These are phyloP conservation scores for Delphinapterus leucas DNA, from an alignment of 2,113 vertebrate genomes.

Conservation along the genomic window DNA sequence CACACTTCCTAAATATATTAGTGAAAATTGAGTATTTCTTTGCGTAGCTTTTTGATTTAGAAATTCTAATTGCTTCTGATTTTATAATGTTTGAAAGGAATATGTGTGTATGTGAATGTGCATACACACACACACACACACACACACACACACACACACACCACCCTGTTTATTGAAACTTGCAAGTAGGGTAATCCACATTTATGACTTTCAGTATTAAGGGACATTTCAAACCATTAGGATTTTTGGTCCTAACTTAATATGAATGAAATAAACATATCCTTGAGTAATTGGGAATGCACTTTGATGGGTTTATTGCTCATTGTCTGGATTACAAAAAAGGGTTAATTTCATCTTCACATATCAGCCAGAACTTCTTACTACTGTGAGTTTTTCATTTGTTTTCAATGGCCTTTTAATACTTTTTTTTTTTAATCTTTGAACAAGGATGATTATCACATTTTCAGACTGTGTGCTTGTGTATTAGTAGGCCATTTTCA, in stretches of 20 bases:
- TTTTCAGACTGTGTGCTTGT: background rate
- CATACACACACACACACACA: background rate
- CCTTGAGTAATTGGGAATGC: background rate
- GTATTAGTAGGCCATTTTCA: background rate
- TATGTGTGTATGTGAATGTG: background rate
- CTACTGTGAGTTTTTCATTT: background rate
- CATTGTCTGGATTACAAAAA: background rate
- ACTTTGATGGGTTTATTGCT: background rate
- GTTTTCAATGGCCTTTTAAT: background rate
- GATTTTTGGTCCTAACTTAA: background rate
- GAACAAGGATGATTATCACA: background rate
- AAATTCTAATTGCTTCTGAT: constrained; percentile 6
- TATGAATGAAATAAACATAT: background rate
- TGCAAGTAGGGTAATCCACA: background rate
- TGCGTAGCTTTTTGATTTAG: constrained; percentile 13
- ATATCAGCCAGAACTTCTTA: background rate
- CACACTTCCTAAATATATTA: background rate
- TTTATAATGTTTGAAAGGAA: background rate
- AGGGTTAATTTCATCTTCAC: background rate
- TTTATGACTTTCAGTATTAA: constrained; percentile 19
- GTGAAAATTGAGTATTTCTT: background rate
- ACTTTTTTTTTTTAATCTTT: background rate
- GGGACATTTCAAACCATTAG: background rate
- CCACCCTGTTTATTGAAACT: background rate
- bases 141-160: no score